Conservation (phyloP, 2,113 vertebrate genomes). For the Amazona vittata region DNA sequence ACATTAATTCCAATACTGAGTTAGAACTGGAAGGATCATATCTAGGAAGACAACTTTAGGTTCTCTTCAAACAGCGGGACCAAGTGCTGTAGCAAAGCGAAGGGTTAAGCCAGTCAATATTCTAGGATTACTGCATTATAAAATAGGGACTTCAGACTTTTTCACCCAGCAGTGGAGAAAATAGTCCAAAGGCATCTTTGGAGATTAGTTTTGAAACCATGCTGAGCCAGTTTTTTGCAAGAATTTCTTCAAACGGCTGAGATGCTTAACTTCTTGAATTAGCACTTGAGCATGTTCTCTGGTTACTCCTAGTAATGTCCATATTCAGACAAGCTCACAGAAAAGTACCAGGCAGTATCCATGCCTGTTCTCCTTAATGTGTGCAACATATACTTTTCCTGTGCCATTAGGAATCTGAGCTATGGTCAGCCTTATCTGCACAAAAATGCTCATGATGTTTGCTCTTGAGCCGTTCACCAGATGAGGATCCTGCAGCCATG, state of each 20-base stretch:
- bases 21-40: neutral
- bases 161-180: neutral
- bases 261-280: conserved; percentile 16
- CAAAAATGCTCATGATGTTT: conserved; percentile 8
- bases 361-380: neutral
- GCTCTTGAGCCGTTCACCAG: neutral
- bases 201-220: conserved; percentile 35
- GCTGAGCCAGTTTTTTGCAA: conserved; percentile 12
- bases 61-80: neutral
- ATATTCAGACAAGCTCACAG: neutral
- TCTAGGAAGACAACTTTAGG: neutral
- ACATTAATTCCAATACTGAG: neutral
- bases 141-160: neutral
- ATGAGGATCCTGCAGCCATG: neutral
- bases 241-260: conserved; percentile 3
- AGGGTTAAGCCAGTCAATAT: neutral
- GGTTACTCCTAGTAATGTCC: neutral
- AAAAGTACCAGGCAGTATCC: neutral
- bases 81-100: neutral
- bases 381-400: neutral
- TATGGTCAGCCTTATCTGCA: neutral
- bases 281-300: neutral
- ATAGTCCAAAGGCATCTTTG: neutral
- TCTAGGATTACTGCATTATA: neutral
- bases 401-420: neutral